Percentiles rank a stretch among this genome's conserved stretches.
Evolutionary conservation across 2,888 invertebrate genomes (phyloP).

Genomic region (Oeneis ivallda): DNA sequence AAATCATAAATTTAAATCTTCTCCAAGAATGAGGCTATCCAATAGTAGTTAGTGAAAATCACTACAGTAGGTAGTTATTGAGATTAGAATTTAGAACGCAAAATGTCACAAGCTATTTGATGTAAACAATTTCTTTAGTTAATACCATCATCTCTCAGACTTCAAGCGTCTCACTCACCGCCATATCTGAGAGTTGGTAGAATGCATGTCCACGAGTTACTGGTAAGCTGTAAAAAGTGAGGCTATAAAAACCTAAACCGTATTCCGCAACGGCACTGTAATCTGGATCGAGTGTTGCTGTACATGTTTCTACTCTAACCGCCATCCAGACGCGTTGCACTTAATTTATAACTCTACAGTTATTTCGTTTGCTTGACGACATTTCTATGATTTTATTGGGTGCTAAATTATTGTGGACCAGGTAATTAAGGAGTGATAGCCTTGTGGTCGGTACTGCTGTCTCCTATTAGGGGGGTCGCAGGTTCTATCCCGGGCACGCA

Average conservation of each 20-base stretch:
- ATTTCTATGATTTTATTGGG: conserved; percentile 7
- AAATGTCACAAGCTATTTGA: too few relatives aligned
- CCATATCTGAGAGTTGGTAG: conserved; percentile 8
- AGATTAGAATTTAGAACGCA: too few relatives aligned
- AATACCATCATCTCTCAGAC: conserved; percentile 1
- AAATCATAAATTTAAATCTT: too few relatives aligned
- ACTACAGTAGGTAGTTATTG: too few relatives aligned
- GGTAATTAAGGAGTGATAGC: too few relatives aligned
- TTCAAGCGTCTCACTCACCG: background rate
- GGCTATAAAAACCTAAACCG: conserved; percentile 11
- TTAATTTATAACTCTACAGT: background rate
- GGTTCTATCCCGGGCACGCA: too few relatives aligned
- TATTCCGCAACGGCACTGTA: conserved; percentile 15
- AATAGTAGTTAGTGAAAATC: too few relatives aligned
- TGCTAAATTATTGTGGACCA: background rate
- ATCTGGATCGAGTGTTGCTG: conserved; percentile 17
- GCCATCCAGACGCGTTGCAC: background rate
- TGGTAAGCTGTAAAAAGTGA: conserved; percentile 7
- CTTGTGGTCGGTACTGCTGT: too few relatives aligned
- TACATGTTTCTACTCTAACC: background rate
- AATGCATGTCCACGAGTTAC: conserved; percentile 8
- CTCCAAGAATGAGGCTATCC: too few relatives aligned
- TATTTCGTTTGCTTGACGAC: conserved; percentile 5
- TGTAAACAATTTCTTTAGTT: too few relatives aligned
- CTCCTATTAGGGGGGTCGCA: too few relatives aligned